Percentiles rank a stretch among this genome's conserved stretches.
Conservation (phyloP, 30 jellyfish, hydroid and myxozoan species). For the Hydractinia symbiolongicarpus region DNA sequence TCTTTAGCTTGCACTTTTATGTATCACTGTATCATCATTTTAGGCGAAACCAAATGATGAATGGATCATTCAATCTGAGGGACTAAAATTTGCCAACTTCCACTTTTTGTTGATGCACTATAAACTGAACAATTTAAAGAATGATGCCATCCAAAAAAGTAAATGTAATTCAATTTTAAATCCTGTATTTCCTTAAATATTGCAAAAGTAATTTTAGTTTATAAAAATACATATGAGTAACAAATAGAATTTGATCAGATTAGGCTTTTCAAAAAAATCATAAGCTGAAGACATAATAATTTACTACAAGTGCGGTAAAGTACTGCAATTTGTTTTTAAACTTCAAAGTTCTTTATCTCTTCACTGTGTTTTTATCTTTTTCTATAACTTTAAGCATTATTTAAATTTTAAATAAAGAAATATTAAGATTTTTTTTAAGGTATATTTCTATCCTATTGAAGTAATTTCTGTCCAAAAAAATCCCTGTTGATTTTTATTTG, state of each 20-base stretch:
- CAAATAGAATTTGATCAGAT: too few species aligned
- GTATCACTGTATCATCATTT: neutral
- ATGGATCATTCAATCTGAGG: neutral
- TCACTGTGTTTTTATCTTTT: neutral
- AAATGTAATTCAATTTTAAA: neutral
- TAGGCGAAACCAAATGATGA: neutral
- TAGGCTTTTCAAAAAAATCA: too few species aligned
- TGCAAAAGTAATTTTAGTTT: too few species aligned
- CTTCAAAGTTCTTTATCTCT: neutral
- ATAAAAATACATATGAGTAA: too few species aligned
- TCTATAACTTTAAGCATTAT: neutral
- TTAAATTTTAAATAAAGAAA: too few species aligned
- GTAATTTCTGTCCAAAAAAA: too few species aligned
- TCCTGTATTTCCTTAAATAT: too few species aligned
- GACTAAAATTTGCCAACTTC: constrained; percentile 46
- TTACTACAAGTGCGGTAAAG: too few species aligned
- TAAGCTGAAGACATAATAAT: too few species aligned
- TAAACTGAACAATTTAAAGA: constrained; percentile 9
- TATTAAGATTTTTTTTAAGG: too few species aligned
- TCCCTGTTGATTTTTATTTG: too few species aligned
- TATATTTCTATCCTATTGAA: too few species aligned
- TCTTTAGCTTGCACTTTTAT: neutral
- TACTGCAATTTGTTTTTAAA: neutral
- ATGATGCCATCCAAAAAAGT: neutral
- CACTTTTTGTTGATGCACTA: constrained; percentile 40